Conservation (phyloP, 2,797 vertebrate species). For the Gadopsis bispinosus region DNA sequence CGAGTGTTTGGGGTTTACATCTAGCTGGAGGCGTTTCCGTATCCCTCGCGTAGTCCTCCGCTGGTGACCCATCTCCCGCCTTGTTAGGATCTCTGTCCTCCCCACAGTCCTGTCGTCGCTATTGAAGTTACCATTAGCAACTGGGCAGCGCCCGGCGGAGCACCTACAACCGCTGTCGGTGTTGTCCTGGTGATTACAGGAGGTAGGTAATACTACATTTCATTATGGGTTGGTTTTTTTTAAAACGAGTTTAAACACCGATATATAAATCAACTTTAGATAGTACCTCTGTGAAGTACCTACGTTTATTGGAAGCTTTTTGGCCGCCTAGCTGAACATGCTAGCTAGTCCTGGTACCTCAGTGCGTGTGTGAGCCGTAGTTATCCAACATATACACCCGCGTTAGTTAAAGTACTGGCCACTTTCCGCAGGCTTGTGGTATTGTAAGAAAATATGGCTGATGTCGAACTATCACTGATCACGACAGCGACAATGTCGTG, state of each 20-base stretch:
- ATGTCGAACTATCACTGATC: neutral
- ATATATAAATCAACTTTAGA: neutral
- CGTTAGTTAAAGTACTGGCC: neutral
- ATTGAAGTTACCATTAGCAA: conserved; percentile 78
- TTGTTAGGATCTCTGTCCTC: conserved; percentile 20
- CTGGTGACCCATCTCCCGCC: conserved; percentile 25
- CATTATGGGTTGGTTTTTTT: rapidly evolving
- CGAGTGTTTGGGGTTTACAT: neutral
- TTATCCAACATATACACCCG: neutral
- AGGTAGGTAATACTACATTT: conserved; percentile 41
- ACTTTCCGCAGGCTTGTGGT: neutral
- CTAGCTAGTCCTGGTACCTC: conserved; percentile 56
- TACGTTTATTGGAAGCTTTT: conserved; percentile 1
- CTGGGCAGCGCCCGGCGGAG: conserved; percentile 76
- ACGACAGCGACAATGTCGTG: neutral
- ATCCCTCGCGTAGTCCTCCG: neutral
- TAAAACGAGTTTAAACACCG: rapidly evolving
- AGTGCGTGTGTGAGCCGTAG: neutral
- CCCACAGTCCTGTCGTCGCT: conserved; percentile 25
- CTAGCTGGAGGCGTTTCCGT: neutral
- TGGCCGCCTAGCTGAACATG: conserved; percentile 66
- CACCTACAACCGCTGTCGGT: conserved; percentile 36
- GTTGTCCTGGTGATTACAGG: conserved; percentile 33
- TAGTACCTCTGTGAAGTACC: neutral
- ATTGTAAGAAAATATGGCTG: neutral